Conservation (phyloP, 2,888 invertebrate species). For the Drosophila anomalata region DNA sequence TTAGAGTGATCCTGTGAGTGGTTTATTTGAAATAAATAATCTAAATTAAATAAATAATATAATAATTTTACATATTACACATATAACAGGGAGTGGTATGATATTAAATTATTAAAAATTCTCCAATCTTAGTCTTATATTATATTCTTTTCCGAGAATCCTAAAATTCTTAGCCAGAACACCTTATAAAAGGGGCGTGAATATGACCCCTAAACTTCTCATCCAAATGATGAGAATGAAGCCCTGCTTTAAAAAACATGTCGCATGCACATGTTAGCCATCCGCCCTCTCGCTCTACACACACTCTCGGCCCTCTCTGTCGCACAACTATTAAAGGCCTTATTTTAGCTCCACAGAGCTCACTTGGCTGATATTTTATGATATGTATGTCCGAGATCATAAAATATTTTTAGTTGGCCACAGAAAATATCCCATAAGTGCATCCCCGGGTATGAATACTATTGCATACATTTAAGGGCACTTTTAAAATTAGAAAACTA, state of each 20-base stretch:
- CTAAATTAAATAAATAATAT: too few relatives aligned
- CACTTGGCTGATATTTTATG: not conserved
- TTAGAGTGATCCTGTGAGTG: not conserved
- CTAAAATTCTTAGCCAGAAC: too few relatives aligned
- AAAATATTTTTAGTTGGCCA: not conserved
- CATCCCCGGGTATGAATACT: not conserved
- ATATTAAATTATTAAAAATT: too few relatives aligned
- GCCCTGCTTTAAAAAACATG: not conserved
- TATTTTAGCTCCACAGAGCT: not conserved
- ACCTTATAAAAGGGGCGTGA: not conserved
- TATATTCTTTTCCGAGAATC: too few relatives aligned
- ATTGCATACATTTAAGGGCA: too few relatives aligned
- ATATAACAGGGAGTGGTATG: too few relatives aligned
- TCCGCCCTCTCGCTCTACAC: not conserved
- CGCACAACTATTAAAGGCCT: conserved; percentile 1
- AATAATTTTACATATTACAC: too few relatives aligned
- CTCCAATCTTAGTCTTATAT: too few relatives aligned
- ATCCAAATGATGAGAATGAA: not conserved
- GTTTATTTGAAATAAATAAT: too few relatives aligned
- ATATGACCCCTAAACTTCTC: not conserved
- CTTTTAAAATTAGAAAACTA: too few relatives aligned
- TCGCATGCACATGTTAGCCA: not conserved
- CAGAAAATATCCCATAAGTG: too few relatives aligned
- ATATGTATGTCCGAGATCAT: not conserved
- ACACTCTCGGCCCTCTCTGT: not conserved